Percentiles rank a stretch among this genome's conserved stretches.
These are phyloP conservation scores for Ceyx cyanopectus DNA, from an alignment of 2,113 vertebrate species.

Conservation along the genomic window DNA sequence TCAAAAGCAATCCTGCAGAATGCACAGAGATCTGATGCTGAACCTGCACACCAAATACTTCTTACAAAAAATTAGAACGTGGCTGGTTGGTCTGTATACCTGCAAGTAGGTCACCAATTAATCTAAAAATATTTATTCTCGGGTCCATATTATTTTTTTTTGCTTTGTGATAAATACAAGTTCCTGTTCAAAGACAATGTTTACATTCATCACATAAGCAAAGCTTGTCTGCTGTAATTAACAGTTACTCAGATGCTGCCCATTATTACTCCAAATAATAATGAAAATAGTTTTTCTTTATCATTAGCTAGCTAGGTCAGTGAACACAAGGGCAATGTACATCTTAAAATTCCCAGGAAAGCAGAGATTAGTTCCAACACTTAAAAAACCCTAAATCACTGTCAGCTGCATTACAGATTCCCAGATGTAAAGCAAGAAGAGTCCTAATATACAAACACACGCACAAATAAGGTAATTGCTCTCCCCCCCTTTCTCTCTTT, in stretches of 20 bases:
- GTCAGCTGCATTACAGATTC: not conserved
- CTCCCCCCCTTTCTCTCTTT: not conserved
- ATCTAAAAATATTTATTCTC: constrained; percentile 51
- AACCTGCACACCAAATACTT: not conserved
- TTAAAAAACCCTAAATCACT: not conserved
- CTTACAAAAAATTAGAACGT: not conserved
- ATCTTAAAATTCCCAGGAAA: constrained; percentile 18
- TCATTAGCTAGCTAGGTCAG: constrained; percentile 37
- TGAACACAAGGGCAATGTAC: not conserved
- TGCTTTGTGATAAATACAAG: constrained; percentile 42
- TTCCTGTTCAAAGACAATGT: constrained; percentile 59
- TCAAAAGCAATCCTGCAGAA: constrained; percentile 60
- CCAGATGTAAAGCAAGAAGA: not conserved
- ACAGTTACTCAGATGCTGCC: constrained; percentile 39
- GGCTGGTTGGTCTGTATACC: not conserved
- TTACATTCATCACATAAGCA: constrained; percentile 54
- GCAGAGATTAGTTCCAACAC: constrained; percentile 24
- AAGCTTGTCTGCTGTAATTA: constrained; percentile 52
- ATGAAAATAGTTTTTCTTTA: constrained; percentile 9
- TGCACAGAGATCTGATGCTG: constrained; percentile 39
- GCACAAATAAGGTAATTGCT: constrained; percentile 31
- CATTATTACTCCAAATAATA: constrained; percentile 47
- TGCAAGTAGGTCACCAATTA: constrained; percentile 31
- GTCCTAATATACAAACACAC: not conserved
- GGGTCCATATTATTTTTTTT: not conserved